Percentiles rank a stretch among this genome's conserved stretches.
Conservation (phyloP, 2,797 vertebrate genomes). For the Manis pentadactyla region DNA sequence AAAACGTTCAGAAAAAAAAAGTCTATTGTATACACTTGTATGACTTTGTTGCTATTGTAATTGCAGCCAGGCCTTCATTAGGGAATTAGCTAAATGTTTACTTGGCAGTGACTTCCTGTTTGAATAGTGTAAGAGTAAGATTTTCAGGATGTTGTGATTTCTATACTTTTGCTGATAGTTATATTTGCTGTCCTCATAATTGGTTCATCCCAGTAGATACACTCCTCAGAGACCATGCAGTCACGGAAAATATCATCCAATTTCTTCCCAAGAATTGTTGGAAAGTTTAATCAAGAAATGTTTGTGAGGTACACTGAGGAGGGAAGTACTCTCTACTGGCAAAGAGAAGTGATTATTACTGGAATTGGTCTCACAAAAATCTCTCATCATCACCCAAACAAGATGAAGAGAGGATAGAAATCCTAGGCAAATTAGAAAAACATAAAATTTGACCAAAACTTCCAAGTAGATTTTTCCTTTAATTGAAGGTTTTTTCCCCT, state of each 20-base stretch:
- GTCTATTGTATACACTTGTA: neutral
- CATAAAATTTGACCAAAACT: constrained; percentile 39
- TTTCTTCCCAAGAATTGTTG: constrained; percentile 76
- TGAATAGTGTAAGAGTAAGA: constrained; percentile 39
- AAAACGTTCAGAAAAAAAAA: constrained; percentile 18
- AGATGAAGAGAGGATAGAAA: constrained; percentile 55
- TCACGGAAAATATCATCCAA: constrained; percentile 75
- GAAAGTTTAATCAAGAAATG: constrained; percentile 79
- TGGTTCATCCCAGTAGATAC: constrained; percentile 70
- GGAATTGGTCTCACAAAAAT: constrained; percentile 65
- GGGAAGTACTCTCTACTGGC: constrained; percentile 55
- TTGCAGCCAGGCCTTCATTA: constrained; percentile 40
- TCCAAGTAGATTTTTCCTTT: constrained; percentile 40
- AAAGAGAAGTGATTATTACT: constrained; percentile 69
- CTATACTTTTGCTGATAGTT: constrained; percentile 62
- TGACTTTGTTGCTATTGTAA: constrained; percentile 53
- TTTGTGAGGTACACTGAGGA: constrained; percentile 49
- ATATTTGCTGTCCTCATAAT: constrained; percentile 72
- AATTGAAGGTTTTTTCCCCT: neutral
- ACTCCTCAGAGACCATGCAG: constrained; percentile 74
- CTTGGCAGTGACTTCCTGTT: constrained; percentile 58
- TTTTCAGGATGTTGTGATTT: constrained; percentile 67
- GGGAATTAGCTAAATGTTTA: constrained; percentile 57
- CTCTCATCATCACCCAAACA: constrained; percentile 53
- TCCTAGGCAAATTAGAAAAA: constrained; percentile 59